phyloP scores from a whole-genome alignment of 2,888 invertebrate species.

The Pristionchus maxplancki region DNA sequence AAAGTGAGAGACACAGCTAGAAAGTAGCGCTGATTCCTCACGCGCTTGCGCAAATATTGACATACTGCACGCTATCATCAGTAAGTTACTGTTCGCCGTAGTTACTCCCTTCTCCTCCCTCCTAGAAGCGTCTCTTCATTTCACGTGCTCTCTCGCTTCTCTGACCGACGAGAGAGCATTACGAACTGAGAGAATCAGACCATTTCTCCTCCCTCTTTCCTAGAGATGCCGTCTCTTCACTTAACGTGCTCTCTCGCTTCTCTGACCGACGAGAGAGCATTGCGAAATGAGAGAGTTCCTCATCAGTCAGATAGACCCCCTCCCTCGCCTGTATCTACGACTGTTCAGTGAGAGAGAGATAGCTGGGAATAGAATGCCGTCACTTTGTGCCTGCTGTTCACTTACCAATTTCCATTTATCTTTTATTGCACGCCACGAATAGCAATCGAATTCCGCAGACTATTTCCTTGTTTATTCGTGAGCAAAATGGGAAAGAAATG shows the following conservation, averaged over 20 bases:
- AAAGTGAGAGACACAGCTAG: background rate
- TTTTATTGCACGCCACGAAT: background rate
- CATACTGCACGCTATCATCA: background rate
- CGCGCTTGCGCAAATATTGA: background rate
- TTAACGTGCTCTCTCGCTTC: too few relatives aligned
- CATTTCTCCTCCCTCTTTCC: too few relatives aligned
- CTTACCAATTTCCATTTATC: background rate
- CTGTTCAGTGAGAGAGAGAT: too few relatives aligned
- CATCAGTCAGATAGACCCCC: too few relatives aligned
- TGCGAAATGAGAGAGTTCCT: too few relatives aligned
- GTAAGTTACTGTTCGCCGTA: slow-evolving; percentile 1
- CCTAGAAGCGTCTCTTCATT: background rate
- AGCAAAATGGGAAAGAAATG: background rate
- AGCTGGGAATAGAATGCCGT: too few relatives aligned
- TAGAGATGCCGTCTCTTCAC: too few relatives aligned
- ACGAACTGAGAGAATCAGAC: too few relatives aligned
- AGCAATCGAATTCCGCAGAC: background rate
- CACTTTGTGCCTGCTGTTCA: too few relatives aligned
- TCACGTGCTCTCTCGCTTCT: background rate
- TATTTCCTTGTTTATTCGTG: background rate
- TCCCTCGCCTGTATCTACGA: too few relatives aligned
- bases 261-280: too few relatives aligned
- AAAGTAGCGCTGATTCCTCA: background rate
- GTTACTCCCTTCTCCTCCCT: background rate
- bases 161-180: too few relatives aligned